Base-by-base conservation (phyloP, 1,140 invertebrate species). In the Pseudomyrmex pallidus region DNA sequence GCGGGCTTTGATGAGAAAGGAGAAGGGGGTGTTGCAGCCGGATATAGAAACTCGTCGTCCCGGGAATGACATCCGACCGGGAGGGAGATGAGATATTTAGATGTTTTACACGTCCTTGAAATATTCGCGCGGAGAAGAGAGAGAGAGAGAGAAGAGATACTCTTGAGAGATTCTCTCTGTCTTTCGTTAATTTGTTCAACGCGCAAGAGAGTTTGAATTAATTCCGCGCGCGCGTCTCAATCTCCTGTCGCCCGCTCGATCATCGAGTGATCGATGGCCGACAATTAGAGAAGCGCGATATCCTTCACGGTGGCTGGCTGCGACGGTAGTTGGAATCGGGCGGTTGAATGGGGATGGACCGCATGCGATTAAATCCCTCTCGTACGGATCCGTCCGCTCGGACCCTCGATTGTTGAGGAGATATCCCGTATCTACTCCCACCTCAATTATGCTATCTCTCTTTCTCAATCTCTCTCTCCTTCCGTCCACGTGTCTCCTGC, bases 21-120 rank as follows among this genome's bases (percentile, higher is more conserved):
- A 35, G 5, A 35, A 7, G 35, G 74, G 63, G 63, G 44, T 59
- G 73, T 52, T 52, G 57, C 67, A 52, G 59, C 46, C 73, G 86
- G 84, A 85, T 78, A 83, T 88, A 83, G 86, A 87, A 88, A 88
- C 82, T 88, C 86, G 62, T 82, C 61, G 62, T 82, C 61, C 9
- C 50, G 50, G n/a, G 52, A 62, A 73, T 46, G 46, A 46, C 52
- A 20, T 59, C 13, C 22, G 66, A 56, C 76, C 35, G 46, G 17
- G n/a, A 10, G 50, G 50, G 50, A 9, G 62, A 50, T 25, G 25
- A 3, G 50, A 1, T 44, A 70, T 59, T 72, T 35, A 15, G 44
- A 25, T 7, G 44, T 57, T 17, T 10, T 48, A 59, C 13, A 22
- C 13, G 13, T 15, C 56, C 20, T 35, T 35, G 35, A 35, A 35